Percentiles rank a stretch among this genome's conserved stretches.
Evolutionary conservation across 2,888 invertebrate species (phyloP).

Genomic region (Strigamia crassipes): DNA sequence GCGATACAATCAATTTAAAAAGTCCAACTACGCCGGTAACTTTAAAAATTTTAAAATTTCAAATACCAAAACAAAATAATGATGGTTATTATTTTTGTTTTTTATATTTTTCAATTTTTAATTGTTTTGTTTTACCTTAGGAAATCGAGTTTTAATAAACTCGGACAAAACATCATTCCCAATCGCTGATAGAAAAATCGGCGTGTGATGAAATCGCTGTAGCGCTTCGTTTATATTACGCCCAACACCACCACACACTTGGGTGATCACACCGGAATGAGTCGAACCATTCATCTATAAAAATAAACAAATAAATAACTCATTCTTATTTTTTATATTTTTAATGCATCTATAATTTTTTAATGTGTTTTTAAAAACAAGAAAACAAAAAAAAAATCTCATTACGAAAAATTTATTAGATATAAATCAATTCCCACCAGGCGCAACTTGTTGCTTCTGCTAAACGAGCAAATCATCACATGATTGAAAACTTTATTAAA

Average conservation of each 20-base stretch:
- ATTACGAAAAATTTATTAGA: neutral
- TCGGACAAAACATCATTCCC: conserved; percentile 68
- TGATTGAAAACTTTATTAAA: neutral
- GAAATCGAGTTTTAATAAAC: conserved; percentile 4
- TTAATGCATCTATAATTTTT: too few species aligned
- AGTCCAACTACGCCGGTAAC: too few species aligned
- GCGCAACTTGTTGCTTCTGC: neutral
- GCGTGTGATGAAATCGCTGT: conserved; percentile 69
- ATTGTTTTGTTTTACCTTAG: neutral
- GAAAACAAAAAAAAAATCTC: neutral
- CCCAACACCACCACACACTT: conserved; percentile 85
- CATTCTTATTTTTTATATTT: too few species aligned
- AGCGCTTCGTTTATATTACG: conserved; percentile 89
- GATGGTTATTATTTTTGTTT: too few species aligned
- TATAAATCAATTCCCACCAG: neutral
- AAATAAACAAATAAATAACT: conserved; percentile 25
- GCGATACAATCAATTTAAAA: neutral
- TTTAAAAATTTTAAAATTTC: conserved; percentile 42
- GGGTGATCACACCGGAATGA: conserved; percentile 68
- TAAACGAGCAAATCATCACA: neutral
- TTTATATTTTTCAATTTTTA: neutral
- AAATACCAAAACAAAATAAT: too few species aligned
- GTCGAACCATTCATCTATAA: conserved; percentile 77
- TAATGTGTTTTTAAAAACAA: too few species aligned
- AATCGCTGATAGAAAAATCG: conserved; percentile 74